Base-by-base conservation (phyloP, 2,113 vertebrate species). In the Bostrychus sinensis region DNA sequence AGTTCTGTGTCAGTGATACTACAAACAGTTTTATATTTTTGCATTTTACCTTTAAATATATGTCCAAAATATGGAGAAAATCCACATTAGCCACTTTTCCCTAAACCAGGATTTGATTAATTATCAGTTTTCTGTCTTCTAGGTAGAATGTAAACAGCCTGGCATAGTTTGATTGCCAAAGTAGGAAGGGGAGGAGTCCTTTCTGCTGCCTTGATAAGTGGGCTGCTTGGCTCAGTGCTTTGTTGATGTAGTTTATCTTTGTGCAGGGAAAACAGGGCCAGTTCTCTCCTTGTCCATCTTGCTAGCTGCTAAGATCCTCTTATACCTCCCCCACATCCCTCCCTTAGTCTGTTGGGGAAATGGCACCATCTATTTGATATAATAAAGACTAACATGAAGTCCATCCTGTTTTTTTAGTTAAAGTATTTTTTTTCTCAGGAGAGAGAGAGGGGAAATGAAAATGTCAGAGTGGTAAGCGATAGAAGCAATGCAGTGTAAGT, bases 401-500 rank as follows among this genome's bases (percentile, higher is more conserved):
- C 72, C 55, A 64, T 85, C 41, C 53, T 66, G 43, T 70, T 59
- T 30, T 7, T 34, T 34, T 48, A 25, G 39, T 58, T 65, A 45
- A 46, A 71, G 32, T 5, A 3, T 43, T 70, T 56, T 57, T 60
- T 46, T 28, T 37, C 58, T 64, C 51, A 7, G 11, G 76, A 77
- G 81, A 70, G 34, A 70, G 34, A 25, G 62, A 41, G 45, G 55
- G 62, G 58, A 48, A 66, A 78, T 77, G 64, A 86, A 81, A 85
- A 81, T 85, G 77, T 77, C 78, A 77, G 72, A 65, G 59, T n/a
- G 1, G 77, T 63, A 78, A 67, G 69, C 78, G 78, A 79, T 77
- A 73, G 84, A 83, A 57, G 83, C 83, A 71, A 65, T 64, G 82
- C 83, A 57, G 78, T 77, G 78, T 87, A 89, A 90, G 72, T 38